Conservation (phyloP, 2,113 vertebrate species). For the Seriola aureovittata region DNA sequence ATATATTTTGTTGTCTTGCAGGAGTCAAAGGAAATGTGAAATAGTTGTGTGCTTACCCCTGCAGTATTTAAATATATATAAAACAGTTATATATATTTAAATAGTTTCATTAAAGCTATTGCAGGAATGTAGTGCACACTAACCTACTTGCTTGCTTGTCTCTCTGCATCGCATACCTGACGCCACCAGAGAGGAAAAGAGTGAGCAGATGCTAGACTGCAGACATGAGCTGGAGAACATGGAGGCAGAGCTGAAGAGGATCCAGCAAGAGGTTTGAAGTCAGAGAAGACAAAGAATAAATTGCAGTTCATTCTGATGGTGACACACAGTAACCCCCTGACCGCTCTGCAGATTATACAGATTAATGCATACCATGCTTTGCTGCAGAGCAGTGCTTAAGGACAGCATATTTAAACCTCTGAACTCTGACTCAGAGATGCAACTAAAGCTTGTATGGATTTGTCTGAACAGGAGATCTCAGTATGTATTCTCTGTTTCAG, state of each 20-base stretch:
- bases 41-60: neutral
- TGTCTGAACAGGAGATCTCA: constrained; percentile 23
- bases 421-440: constrained; percentile 28
- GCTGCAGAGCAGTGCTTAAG: constrained; percentile 44
- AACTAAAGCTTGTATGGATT: constrained; percentile 33
- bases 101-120: neutral
- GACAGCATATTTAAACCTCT: constrained; percentile 38
- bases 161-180: neutral
- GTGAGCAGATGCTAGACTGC: constrained; percentile 94
- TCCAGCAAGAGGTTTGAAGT: constrained; percentile 93
- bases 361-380: constrained; percentile 46
- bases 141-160: neutral
- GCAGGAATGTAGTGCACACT: neutral
- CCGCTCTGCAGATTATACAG: constrained; percentile 55
- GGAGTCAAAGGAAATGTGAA: neutral
- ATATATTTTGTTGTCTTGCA: neutral
- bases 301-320: constrained; percentile 14
- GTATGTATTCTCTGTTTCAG: neutral
- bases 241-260: constrained; percentile 92
- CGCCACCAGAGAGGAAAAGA: constrained; percentile 93
- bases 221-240: constrained; percentile 95
- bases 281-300: constrained; percentile 9
- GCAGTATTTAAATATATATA: neutral
- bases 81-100: too few relatives aligned
- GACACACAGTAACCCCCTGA: constrained; percentile 41